A percentile compares a stretch with the other conserved stretches of the same genome.
These are phyloP conservation scores for Patella pellucida DNA, from an alignment of 2,888 invertebrate genomes.

Conservation along the genomic window DNA sequence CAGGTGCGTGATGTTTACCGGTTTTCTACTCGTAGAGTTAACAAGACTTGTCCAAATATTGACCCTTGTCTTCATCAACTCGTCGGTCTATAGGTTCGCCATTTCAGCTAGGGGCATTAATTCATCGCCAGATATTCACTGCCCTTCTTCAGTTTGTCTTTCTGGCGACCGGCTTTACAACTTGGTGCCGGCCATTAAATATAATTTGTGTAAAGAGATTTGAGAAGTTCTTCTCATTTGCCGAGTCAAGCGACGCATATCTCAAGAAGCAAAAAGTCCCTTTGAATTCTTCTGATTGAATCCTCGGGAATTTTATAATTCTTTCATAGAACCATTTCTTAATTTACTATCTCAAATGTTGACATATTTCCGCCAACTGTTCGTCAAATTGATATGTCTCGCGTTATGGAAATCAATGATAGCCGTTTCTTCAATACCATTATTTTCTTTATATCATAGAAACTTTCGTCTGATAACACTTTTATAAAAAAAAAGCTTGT, in stretches of 20 bases:
- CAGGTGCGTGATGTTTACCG: slow-evolving; percentile 22
- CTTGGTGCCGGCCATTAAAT: slow-evolving; percentile 14
- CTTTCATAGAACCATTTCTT: neutral
- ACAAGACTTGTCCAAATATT: slow-evolving; percentile 21
- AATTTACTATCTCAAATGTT: slow-evolving; percentile 11
- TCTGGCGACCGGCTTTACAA: slow-evolving; percentile 19
- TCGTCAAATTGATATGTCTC: neutral
- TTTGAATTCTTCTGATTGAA: slow-evolving; percentile 12
- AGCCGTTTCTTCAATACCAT: too few relatives aligned
- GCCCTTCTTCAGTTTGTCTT: slow-evolving; percentile 20
- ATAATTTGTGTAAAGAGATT: slow-evolving; percentile 28
- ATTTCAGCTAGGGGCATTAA: slow-evolving; percentile 17
- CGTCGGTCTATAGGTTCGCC: slow-evolving; percentile 15
- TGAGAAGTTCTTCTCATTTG: slow-evolving; percentile 27
- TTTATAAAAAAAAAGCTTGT: too few relatives aligned
- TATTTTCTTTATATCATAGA: too few relatives aligned
- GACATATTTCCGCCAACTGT: neutral
- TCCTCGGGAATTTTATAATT: neutral
- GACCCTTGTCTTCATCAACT: slow-evolving; percentile 19
- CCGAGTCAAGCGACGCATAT: slow-evolving; percentile 28
- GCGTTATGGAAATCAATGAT: too few relatives aligned
- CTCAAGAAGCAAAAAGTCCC: slow-evolving; percentile 13
- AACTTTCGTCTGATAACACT: too few relatives aligned
- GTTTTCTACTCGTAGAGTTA: slow-evolving; percentile 8
- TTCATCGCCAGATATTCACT: slow-evolving; percentile 14